phyloP scores from a whole-genome alignment of 2,888 invertebrate genomes.

The Cataglyphis livida region DNA sequence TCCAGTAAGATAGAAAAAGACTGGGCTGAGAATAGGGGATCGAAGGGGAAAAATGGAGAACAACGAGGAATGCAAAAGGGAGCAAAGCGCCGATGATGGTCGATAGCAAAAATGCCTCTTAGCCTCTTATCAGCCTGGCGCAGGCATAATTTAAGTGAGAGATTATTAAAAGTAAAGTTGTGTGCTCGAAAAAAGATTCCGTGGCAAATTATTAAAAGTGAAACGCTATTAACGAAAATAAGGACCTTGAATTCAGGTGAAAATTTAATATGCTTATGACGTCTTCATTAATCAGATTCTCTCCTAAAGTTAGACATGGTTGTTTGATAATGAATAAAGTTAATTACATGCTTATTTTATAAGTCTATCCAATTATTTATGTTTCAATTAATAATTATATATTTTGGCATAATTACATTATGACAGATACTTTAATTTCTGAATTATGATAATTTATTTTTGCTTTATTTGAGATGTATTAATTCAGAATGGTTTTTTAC shows the following conservation, averaged over 20 bases:
- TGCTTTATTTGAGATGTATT: background rate
- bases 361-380: background rate
- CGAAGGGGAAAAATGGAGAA: constrained; percentile 53
- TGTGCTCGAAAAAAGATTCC: constrained; percentile 36
- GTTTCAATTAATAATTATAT: background rate
- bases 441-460: background rate
- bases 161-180: constrained; percentile 64
- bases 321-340: background rate
- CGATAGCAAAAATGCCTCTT: constrained; percentile 66
- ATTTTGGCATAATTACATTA: background rate
- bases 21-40: constrained; percentile 39
- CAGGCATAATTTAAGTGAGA: constrained; percentile 68
- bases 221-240: constrained; percentile 52
- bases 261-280: constrained; percentile 33
- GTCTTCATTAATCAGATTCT: constrained; percentile 13
- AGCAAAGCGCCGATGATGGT: constrained; percentile 61
- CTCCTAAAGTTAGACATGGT: background rate
- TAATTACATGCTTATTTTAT: constrained; percentile 1
- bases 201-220: constrained; percentile 57
- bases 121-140: constrained; percentile 64
- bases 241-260: constrained; percentile 6
- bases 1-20: constrained; percentile 45
- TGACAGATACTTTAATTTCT: background rate
- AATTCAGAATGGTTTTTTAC: background rate
- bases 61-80: constrained; percentile 57